Percentiles rank a stretch among this genome's conserved stretches.
Evolutionary conservation across 2,113 vertebrate species (phyloP).

Genomic region (Oreochromis spilurus): DNA sequence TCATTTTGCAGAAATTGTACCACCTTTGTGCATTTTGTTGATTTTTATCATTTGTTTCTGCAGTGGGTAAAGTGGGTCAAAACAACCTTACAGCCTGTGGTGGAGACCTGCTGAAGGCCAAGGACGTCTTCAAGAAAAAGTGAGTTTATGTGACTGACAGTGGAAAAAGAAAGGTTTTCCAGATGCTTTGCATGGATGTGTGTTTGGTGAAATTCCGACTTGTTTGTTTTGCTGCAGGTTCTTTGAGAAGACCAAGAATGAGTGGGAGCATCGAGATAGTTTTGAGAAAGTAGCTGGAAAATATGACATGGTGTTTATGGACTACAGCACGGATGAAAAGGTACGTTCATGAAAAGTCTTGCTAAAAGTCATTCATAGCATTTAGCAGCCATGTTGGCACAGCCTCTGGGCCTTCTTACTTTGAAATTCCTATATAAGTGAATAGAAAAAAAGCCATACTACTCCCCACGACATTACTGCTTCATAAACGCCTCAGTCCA

Average conservation of each 20-base stretch:
- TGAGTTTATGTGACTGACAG: constrained; percentile 28
- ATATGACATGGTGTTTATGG: constrained; percentile 86
- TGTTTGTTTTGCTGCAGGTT: constrained; percentile 71
- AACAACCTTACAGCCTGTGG: constrained; percentile 73
- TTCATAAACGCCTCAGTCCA: neutral
- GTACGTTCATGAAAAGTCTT: neutral
- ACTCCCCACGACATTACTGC: fast-evolving
- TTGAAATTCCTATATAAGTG: neutral
- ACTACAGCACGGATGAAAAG: constrained; percentile 69
- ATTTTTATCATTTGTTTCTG: neutral
- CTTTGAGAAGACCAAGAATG: constrained; percentile 86
- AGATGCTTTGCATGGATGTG: fast-evolving
- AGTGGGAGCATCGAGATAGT: constrained; percentile 73
- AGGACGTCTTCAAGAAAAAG: constrained; percentile 85
- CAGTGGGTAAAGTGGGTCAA: constrained; percentile 86
- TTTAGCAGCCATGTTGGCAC: neutral
- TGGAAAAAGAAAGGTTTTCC: fast-evolving
- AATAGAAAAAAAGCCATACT: neutral
- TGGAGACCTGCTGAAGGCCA: constrained; percentile 79
- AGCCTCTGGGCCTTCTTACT: neutral
- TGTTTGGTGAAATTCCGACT: neutral
- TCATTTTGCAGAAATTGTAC: neutral
- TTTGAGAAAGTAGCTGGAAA: constrained; percentile 85
- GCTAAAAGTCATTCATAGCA: neutral
- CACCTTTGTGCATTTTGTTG: neutral